Percentiles rank a stretch among this genome's conserved stretches.
phyloP scores from a whole-genome alignment of 1,140 invertebrate genomes.

The Hylyphantes graminicola region DNA sequence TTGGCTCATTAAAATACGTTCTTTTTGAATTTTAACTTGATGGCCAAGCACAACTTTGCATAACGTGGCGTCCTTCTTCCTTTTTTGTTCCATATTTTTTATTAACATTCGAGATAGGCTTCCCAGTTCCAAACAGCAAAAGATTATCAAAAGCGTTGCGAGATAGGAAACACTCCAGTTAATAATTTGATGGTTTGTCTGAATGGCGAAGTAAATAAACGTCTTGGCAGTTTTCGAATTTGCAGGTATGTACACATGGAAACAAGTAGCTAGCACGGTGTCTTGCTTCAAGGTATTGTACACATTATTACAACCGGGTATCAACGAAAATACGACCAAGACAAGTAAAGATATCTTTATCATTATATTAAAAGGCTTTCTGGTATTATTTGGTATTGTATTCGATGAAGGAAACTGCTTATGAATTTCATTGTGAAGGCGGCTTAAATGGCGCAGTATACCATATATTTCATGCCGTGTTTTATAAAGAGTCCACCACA shows the following conservation, averaged over 20 bases:
- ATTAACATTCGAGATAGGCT: not conserved
- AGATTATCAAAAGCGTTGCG: not conserved
- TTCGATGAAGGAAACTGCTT: not conserved
- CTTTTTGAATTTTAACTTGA: too few species aligned
- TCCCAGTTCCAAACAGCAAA: not conserved
- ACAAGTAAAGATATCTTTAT: not conserved
- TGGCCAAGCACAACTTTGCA: too few species aligned
- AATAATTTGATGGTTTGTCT: constrained; percentile 20
- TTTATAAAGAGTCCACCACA: constrained; percentile 29
- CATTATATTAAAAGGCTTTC: not conserved
- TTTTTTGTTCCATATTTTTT: not conserved
- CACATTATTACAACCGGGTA: not conserved
- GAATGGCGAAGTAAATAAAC: constrained; percentile 17
- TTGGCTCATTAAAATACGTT: not conserved
- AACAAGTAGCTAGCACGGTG: not conserved
- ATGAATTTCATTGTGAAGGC: not conserved
- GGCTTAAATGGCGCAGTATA: not conserved
- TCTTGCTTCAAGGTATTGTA: constrained; percentile 8
- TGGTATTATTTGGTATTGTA: not conserved
- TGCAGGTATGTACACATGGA: constrained; percentile 21
- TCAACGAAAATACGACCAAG: not conserved
- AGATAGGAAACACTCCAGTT: constrained; percentile 37
- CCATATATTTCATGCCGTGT: not conserved
- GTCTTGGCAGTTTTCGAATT: not conserved
- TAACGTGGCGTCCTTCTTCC: not conserved